A percentile compares a stretch with the other conserved stretches of the same genome.
These are phyloP conservation scores for Lindbergichthys nudifrons DNA, from an alignment of 2,797 vertebrate genomes.

Conservation along the genomic window DNA sequence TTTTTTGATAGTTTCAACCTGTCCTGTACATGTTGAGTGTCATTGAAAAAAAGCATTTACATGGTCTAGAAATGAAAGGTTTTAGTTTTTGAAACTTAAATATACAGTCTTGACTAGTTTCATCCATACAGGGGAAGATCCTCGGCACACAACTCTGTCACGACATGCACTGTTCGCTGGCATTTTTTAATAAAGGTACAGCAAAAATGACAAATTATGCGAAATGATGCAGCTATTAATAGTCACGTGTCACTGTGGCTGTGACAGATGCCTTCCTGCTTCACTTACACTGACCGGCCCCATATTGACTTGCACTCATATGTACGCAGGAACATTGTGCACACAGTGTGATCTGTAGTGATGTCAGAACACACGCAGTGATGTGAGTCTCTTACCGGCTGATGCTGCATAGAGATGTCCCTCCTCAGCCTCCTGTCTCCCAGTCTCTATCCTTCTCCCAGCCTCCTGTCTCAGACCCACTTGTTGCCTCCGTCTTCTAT, in stretches of 20 bases:
- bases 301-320: not conserved
- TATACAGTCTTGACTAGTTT: not conserved
- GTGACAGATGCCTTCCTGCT: not conserved
- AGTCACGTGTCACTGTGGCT: not conserved
- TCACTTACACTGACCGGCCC: not conserved
- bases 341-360: not conserved
- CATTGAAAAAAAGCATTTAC: too few species aligned
- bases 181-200: not conserved
- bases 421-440: conserved; percentile 25
- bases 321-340: not conserved
- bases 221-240: not conserved
- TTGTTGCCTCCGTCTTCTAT: conserved; percentile 8
- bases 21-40: too few species aligned
- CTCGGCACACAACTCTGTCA: conserved; percentile 3
- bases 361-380: not conserved
- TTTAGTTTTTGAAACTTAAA: not conserved
- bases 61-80: too few species aligned
- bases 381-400: conserved; percentile 53
- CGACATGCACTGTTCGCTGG: not conserved
- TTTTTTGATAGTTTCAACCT: too few species aligned
- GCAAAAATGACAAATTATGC: not conserved
- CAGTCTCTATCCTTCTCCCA: too few species aligned
- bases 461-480: conserved; percentile 21
- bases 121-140: not conserved
- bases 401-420: conserved; percentile 32